Base-by-base conservation (phyloP, 2,888 invertebrate genomes). In the Gisinianus flammeolus region DNA sequence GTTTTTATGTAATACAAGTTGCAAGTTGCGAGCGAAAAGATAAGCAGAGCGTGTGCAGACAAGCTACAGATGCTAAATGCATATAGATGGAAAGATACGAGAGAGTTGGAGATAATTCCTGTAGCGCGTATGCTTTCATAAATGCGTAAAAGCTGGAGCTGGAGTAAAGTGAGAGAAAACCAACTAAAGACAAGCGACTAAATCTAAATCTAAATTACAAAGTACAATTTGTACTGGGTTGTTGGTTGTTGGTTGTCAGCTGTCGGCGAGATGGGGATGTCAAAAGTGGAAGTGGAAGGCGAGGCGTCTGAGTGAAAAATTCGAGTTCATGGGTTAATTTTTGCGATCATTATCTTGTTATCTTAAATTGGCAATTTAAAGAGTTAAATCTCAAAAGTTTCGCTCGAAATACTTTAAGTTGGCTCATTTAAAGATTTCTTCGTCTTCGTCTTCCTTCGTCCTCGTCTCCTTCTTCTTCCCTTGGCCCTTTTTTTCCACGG, bases 311-410 rank as follows among this genome's bases (percentile, higher is more conserved):
- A 44, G 52, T 52, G 70, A 70, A 52, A 70, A 70, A 70, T 72
- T 0, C 22, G n/a, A 56, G 54, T 28, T 56, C 33, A 33, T n/a
- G 58, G 62, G 62, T 74, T 74, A 74, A 74, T 74, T 74, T 62
- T 62, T 26, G 64, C 62, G 35, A 64, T 74, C 64, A 74, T 74
- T 30, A 74, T 74, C 73, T 64, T 74, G 64, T 67, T 67, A 31
- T 33, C 35, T 33, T 31, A 33, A 67, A 67, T 67, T 67, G 67
- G 19, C 67, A 67, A 67, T 67, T 67, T 67, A 67, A 28, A 67
- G 67, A 26, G 67, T 67, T 67, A 67, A 67, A 67, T 67, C 67
- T 67, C 67, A 67, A 31, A 67, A 67, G 33, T 31, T 67, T 33
- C n/a, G 28, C 64, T 16, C 33, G 22, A 67, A 67, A 67, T 67